Evolutionary conservation across 2,113 vertebrate species (phyloP), one percentile per base, ranked within the genome.

Genomic region (Tinamus guttatus): DNA sequence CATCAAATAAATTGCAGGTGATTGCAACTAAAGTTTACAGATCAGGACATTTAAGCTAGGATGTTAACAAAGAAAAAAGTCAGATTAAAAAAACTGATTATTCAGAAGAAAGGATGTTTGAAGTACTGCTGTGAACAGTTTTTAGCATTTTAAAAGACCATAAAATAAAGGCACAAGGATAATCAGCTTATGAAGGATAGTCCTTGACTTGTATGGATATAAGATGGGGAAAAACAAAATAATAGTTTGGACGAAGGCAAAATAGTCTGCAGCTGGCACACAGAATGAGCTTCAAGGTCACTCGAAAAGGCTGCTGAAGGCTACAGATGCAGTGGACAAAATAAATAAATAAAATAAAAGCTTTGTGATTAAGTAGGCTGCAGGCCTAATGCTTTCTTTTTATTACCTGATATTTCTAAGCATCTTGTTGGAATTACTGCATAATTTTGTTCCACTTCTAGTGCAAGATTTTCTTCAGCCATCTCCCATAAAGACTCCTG

Each of bases 181-280:
- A 24, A 17, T 34, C 3, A 1, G 38, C 22, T 76, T 11, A 27
- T 27, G 62, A 54, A 69, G 28, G 25, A 21, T 22, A 76, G 38
- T n/a, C 52, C 49, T 62, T 91, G 63, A 12, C 20, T 87, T 45
- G 18, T 8, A 68, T 75, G 65, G 70, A 36, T 24, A 11, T 20
- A 49, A 73, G 63, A 18, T 12, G 28, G 38, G 32, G 58, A 63
- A 58, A 51, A 15, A 45, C 64, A 47, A 59, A 79, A 9, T 13
- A 0, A 0, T 1, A 5, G 34, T 25, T 21, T 15, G 5, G 47
- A 22, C 3, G 11, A 49, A 49, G 49, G 49, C 49, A 49, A 49
- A 49, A 49, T 49, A 24, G 49, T 28, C 28, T 77, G 73, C 52
- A 56, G 40, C 41, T 25, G 67, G 22, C 62, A 34, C 27, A 63